Conservation (phyloP, 2,113 vertebrate genomes). For the Thryonomys swinderianus region DNA sequence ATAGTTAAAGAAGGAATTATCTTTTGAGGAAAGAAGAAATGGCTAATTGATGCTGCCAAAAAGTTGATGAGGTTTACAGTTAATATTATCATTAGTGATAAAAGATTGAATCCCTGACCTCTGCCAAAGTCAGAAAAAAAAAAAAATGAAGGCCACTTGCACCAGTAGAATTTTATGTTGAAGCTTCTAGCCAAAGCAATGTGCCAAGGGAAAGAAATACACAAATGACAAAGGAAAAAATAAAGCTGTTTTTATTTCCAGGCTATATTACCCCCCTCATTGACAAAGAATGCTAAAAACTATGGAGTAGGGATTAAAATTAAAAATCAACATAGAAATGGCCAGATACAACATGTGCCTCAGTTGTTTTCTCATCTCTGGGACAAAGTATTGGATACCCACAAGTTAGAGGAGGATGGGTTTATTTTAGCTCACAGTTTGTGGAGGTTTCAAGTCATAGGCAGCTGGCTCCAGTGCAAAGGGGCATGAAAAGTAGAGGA, state of each 20-base stretch:
- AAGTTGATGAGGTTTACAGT: neutral
- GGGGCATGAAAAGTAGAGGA: neutral
- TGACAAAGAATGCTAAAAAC: neutral
- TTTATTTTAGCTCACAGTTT: neutral
- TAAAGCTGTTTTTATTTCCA: constrained; percentile 19
- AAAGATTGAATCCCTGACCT: neutral
- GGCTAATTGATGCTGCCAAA: neutral
- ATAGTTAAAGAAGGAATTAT: neutral
- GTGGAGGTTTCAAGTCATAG: neutral
- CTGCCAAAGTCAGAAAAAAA: neutral
- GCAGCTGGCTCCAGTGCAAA: neutral
- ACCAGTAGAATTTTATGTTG: neutral
- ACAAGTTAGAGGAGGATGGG: neutral
- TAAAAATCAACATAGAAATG: neutral
- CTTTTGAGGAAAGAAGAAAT: neutral
- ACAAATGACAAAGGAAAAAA: neutral
- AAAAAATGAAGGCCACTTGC: neutral
- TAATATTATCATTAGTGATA: neutral
- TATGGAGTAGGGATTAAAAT: neutral
- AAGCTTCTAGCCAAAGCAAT: neutral
- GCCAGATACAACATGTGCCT: neutral
- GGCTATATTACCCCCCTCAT: neutral
- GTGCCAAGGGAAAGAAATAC: neutral
- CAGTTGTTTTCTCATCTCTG: neutral
- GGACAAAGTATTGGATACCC: neutral